Conservation (phyloP, 2,113 vertebrate genomes). For the Struthidea cinerea region DNA sequence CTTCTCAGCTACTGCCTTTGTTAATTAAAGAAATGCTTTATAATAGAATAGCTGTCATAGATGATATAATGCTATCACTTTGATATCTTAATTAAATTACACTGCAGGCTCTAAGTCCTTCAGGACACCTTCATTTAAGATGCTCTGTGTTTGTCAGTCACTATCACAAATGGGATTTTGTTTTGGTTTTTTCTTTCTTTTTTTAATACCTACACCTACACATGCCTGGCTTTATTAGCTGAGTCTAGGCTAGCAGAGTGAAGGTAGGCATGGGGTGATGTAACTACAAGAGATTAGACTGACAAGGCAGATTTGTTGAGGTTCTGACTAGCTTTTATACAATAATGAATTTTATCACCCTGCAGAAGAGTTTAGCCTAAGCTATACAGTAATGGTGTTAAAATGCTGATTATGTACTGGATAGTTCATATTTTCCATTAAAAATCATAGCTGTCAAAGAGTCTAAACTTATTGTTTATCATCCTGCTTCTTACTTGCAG, state of each 20-base stretch:
- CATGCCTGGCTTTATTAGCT: conserved; percentile 19
- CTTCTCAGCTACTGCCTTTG: neutral
- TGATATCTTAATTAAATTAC: conserved; percentile 73
- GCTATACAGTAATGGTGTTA: neutral
- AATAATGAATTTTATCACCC: neutral
- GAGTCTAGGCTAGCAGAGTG: neutral
- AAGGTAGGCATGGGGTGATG: neutral
- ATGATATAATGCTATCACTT: conserved; percentile 66
- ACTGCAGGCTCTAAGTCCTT: conserved; percentile 67
- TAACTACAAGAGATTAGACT: neutral
- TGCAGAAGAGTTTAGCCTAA: neutral
- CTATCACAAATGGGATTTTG: neutral
- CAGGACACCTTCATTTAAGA: conserved; percentile 63
- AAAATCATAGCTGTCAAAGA: neutral
- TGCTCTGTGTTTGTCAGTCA: conserved; percentile 66
- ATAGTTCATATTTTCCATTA: neutral
- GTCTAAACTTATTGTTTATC: neutral
- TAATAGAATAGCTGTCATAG: conserved; percentile 67
- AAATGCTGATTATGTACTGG: neutral
- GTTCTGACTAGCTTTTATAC: neutral
- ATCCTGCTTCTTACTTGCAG: neutral
- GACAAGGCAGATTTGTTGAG: neutral
- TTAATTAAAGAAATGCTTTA: conserved; percentile 64
- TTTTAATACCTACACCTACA: conserved; percentile 3
- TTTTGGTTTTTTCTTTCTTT: neutral